A percentile compares a stretch with the other conserved stretches of the same genome.
These are phyloP conservation scores for Mesocricetus auratus DNA, from an alignment of 2,113 vertebrate species.

Conservation along the genomic window DNA sequence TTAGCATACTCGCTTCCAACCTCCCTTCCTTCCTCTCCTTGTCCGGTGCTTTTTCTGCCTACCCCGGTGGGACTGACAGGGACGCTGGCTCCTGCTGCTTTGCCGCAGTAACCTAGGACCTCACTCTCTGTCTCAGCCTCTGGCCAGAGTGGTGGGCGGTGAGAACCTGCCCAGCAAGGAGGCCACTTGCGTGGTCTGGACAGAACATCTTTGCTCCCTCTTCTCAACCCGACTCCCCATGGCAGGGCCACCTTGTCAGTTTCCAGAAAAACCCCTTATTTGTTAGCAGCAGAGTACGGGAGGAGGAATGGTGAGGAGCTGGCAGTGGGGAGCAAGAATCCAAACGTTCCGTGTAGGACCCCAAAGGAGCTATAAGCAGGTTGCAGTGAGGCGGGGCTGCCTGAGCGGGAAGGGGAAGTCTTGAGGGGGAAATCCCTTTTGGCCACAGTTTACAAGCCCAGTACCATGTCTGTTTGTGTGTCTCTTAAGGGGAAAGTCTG, in stretches of 20 bases:
- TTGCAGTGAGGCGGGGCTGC: background rate
- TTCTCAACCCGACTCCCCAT: background rate
- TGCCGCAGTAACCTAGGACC: background rate
- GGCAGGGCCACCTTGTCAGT: background rate
- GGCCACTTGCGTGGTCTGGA: background rate
- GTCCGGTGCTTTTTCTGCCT: background rate
- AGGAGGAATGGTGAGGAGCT: background rate
- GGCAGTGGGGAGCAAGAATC: background rate
- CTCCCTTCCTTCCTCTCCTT: background rate
- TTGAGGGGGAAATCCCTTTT: conserved; percentile 57
- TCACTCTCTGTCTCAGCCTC: background rate
- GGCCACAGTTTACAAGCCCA: conserved; percentile 81
- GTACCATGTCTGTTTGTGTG: conserved; percentile 74
- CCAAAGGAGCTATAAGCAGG: background rate
- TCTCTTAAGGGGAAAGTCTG: conserved; percentile 81
- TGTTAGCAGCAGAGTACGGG: background rate
- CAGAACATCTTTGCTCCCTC: rapidly evolving
- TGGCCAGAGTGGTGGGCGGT: background rate
- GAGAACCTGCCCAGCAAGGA: background rate
- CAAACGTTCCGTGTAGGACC: background rate
- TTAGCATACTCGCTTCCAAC: background rate
- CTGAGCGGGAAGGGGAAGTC: background rate
- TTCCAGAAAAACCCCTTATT: background rate
- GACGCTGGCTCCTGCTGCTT: conserved; percentile 37
- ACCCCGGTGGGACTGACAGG: background rate